phyloP scores from a whole-genome alignment of 2,797 vertebrate genomes.

The Cryptoprocta ferox region DNA sequence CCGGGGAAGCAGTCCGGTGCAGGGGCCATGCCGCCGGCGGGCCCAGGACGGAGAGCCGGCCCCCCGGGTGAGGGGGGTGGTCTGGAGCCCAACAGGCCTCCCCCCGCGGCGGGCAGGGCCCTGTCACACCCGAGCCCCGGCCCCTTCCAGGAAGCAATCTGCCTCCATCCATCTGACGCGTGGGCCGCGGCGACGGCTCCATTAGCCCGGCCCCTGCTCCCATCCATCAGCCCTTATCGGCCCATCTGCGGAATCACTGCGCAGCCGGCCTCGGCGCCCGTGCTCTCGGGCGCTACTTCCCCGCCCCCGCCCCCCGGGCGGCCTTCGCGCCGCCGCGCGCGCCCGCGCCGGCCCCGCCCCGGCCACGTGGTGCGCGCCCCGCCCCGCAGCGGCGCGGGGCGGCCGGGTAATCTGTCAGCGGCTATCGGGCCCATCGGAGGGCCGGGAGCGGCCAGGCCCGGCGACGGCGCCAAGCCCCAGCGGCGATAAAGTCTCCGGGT shows the following conservation, averaged over 20 bases:
- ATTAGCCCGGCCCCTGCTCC: conserved; percentile 71
- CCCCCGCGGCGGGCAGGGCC: background rate
- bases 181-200: conserved; percentile 28
- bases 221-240: conserved; percentile 80
- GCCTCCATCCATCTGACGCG: conserved; percentile 75
- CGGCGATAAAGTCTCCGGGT: conserved; percentile 99
- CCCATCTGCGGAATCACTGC: conserved; percentile 66
- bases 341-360: background rate
- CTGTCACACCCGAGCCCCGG: background rate
- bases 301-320: background rate
- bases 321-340: background rate
- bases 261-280: background rate
- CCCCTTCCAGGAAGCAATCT: conserved; percentile 51
- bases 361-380: background rate
- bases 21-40: accelerated
- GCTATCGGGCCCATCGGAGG: conserved; percentile 95
- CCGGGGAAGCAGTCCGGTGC: background rate
- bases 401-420: conserved; percentile 95
- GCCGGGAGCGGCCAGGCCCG: conserved; percentile 93
- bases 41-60: background rate
- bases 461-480: conserved; percentile 92
- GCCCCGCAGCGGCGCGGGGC: conserved; percentile 88
- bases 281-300: background rate
- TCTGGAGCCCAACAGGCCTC: background rate
- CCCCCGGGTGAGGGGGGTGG: background rate